Evolutionary conservation across 2,888 invertebrate genomes (phyloP).

Genomic region (Mongoloraphidia duomilia): DNA sequence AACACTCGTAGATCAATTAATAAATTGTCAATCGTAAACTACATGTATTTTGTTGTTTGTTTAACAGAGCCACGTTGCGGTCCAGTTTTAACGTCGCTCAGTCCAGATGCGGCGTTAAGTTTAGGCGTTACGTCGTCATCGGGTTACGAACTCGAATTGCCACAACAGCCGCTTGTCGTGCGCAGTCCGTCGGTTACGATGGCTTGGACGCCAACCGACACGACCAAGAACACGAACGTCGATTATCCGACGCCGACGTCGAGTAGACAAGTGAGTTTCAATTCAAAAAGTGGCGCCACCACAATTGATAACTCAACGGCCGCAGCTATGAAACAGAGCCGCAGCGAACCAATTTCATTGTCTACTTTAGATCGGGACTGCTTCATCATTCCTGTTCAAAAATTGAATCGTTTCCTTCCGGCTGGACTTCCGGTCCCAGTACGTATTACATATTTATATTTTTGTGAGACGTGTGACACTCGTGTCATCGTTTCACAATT

Average conservation of each 20-base stretch:
- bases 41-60: background rate
- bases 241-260: slow-evolving; percentile 5
- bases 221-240: slow-evolving; percentile 16
- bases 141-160: slow-evolving; percentile 42
- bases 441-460: slow-evolving; percentile 17
- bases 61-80: slow-evolving; percentile 56
- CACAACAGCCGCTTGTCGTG: slow-evolving; percentile 56
- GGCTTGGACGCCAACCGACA: slow-evolving; percentile 38
- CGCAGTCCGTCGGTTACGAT: slow-evolving; percentile 50
- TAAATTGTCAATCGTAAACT: no score
- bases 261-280: slow-evolving; percentile 21
- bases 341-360: slow-evolving; percentile 40
- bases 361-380: slow-evolving; percentile 78
- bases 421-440: slow-evolving; percentile 70
- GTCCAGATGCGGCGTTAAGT: slow-evolving; percentile 38
- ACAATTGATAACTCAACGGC: slow-evolving; percentile 7
- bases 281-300: slow-evolving; percentile 19
- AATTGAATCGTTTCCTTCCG: slow-evolving; percentile 74
- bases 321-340: slow-evolving; percentile 7
- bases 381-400: slow-evolving; percentile 85
- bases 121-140: slow-evolving; percentile 10
- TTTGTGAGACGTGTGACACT: no score
- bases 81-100: slow-evolving; percentile 42
- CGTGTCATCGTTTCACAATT: no score
- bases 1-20: no score